These are phyloP conservation scores for Adelges cooleyi DNA, from an alignment of 1,140 invertebrate species.

Conservation along the genomic window DNA sequence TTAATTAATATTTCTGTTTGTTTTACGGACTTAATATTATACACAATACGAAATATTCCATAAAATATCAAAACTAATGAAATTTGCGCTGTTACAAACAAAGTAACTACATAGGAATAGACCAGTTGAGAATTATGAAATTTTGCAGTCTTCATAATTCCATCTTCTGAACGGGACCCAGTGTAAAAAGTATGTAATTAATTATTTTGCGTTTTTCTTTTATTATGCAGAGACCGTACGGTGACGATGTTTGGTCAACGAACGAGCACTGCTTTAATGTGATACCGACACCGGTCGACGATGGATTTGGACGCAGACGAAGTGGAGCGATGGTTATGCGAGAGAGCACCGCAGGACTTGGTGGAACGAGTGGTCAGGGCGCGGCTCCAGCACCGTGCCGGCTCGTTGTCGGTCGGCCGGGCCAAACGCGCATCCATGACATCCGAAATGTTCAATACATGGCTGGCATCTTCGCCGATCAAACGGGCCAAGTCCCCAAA, in stretches of 20 bases:
- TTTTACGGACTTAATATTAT: no score
- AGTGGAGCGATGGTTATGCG: conserved; percentile 33
- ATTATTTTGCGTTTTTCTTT: not conserved
- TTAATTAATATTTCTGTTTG: no score
- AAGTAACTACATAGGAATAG: no score
- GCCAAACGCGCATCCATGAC: conserved; percentile 58
- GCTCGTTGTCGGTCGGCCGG: not conserved
- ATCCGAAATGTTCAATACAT: conserved; percentile 70
- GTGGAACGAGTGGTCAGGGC: conserved; percentile 29
- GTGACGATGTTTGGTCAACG: not conserved
- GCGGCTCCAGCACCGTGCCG: conserved; percentile 17
- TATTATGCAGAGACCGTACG: not conserved
- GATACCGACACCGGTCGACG: not conserved
- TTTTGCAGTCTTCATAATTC: no score
- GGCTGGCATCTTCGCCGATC: conserved; percentile 58
- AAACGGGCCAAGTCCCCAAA: conserved; percentile 42
- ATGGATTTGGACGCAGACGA: conserved; percentile 31
- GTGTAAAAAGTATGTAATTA: no score
- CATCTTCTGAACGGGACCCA: no score
- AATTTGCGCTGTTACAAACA: no score
- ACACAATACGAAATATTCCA: no score
- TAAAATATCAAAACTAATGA: no score
- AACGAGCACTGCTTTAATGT: not conserved
- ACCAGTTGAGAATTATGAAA: no score
- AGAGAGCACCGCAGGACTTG: conserved; percentile 30